phyloP scores from a whole-genome alignment of 2,113 vertebrate species.

The Meles meles region DNA sequence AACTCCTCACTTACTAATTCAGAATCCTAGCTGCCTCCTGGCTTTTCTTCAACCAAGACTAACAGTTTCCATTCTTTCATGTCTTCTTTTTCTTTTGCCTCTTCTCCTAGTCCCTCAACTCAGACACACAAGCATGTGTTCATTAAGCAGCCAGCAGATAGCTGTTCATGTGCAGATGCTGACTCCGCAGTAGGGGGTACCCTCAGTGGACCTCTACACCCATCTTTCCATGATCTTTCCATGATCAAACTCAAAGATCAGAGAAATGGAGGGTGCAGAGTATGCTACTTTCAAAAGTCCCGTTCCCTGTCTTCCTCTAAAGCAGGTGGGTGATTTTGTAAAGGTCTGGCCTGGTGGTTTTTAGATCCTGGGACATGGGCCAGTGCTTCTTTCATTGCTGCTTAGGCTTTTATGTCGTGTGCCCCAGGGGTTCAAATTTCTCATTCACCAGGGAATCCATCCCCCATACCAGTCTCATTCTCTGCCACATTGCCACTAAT shows the following conservation, averaged over 20 bases:
- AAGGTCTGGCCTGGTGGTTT: neutral
- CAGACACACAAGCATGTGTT: neutral
- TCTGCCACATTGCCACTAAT: neutral
- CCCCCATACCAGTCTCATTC: neutral
- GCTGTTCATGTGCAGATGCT: neutral
- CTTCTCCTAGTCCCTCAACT: neutral
- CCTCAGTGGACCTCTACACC: neutral
- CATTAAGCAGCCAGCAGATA: neutral
- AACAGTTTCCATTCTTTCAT: neutral
- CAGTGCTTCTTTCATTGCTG: neutral
- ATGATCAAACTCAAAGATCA: neutral
- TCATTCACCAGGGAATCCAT: neutral
- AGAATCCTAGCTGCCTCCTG: neutral
- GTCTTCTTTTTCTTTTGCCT: neutral
- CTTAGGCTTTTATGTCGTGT: neutral
- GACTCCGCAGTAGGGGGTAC: neutral
- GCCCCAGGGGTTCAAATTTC: neutral
- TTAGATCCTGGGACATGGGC: neutral
- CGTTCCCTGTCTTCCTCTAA: neutral
- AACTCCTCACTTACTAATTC: neutral
- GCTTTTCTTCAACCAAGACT: neutral
- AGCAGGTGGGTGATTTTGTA: neutral
- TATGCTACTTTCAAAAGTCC: neutral
- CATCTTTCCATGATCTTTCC: neutral
- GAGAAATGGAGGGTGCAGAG: neutral